These are phyloP conservation scores for Natator depressus DNA, from an alignment of 2,113 vertebrate genomes.

Conservation along the genomic window DNA sequence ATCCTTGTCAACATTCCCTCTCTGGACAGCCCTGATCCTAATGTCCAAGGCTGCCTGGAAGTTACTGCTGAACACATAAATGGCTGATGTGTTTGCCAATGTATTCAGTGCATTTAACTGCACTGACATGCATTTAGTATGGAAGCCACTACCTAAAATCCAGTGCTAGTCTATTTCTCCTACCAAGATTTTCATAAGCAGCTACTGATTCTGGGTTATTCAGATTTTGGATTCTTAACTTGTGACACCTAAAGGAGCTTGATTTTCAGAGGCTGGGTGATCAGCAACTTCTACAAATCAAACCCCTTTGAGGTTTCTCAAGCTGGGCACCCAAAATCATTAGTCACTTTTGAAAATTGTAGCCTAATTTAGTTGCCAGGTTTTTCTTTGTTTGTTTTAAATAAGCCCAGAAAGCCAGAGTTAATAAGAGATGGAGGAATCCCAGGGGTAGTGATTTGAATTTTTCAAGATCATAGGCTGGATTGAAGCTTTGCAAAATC, in stretches of 20 bases:
- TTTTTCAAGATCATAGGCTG: background rate
- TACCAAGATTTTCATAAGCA: background rate
- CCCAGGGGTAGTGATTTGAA: background rate
- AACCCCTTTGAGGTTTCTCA: background rate
- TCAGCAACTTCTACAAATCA: background rate
- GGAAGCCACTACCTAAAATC: background rate
- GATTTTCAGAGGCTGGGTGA: background rate
- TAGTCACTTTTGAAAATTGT: background rate
- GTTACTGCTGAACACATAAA: background rate
- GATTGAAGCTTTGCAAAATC: background rate
- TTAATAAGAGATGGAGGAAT: background rate
- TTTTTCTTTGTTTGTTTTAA: background rate
- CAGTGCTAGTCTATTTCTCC: background rate
- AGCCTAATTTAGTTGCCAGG: background rate
- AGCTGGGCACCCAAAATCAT: background rate
- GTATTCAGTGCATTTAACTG: background rate
- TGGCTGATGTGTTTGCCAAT: background rate
- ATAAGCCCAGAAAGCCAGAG: background rate
- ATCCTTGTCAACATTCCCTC: background rate
- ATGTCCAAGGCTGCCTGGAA: background rate
- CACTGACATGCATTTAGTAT: background rate
- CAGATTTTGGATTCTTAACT: background rate
- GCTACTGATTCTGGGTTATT: background rate
- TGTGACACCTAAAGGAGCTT: background rate
- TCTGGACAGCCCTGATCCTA: background rate